Evolutionary conservation across 1,140 invertebrate species (phyloP).

Genomic region (Pemphigus obesinymphae): DNA sequence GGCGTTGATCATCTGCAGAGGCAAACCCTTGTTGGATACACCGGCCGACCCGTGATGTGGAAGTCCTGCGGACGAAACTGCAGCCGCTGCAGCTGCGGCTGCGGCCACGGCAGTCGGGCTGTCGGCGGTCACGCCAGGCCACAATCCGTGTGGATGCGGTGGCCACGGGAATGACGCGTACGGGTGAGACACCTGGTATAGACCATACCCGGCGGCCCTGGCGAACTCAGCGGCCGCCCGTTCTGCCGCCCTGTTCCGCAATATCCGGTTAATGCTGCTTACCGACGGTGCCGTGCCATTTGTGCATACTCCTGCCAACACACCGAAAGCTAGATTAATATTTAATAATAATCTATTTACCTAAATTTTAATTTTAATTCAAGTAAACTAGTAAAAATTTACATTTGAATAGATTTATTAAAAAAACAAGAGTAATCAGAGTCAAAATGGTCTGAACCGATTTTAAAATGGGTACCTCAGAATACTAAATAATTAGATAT

Average conservation of each 20-base stretch:
- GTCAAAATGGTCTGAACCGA: no score
- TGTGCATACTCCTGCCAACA: slow-evolving; percentile 73
- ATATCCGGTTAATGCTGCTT: slow-evolving; percentile 86
- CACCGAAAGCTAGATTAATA: slow-evolving; percentile 16
- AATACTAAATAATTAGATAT: no score
- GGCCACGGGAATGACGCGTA: slow-evolving; percentile 60
- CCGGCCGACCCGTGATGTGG: neutral
- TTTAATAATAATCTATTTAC: no score
- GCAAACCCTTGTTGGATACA: neutral
- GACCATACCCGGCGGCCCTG: slow-evolving; percentile 79
- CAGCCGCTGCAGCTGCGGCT: slow-evolving; percentile 51
- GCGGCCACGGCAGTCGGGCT: slow-evolving; percentile 51
- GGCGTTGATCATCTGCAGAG: slow-evolving; percentile 3
- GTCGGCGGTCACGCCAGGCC: slow-evolving; percentile 51
- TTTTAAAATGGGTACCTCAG: no score
- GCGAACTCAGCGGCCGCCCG: slow-evolving; percentile 90
- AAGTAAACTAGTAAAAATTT: no score
- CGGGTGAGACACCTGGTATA: slow-evolving; percentile 63
- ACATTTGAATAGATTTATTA: no score
- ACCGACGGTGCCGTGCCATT: slow-evolving; percentile 86
- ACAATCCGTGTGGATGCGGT: slow-evolving; percentile 53
- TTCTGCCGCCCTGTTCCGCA: slow-evolving; percentile 84
- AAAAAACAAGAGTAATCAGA: no score
- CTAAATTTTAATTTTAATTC: no score
- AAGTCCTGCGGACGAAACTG: slow-evolving; percentile 43